Base-by-base conservation (phyloP, 2,113 vertebrate genomes). In the Oostethus manadensis region DNA sequence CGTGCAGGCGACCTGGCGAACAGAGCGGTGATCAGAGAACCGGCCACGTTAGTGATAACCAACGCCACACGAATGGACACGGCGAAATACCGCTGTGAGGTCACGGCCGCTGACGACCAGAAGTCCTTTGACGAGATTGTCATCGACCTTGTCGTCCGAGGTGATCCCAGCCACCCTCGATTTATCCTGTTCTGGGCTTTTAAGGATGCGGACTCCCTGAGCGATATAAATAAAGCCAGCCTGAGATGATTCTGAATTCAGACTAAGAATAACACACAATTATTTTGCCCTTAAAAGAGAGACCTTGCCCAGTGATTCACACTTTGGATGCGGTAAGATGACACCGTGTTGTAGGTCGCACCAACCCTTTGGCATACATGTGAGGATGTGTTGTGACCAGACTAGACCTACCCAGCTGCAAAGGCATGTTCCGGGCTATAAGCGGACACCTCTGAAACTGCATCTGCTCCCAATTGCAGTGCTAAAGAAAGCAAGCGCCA, bases 11-110 rank as follows among this genome's bases (percentile, higher is more conserved):
- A 93, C 56, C 82, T 96, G 78, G 89, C 62, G 18, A 91, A 88
- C 43, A 89, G 96, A 64, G 94, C 95, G 2, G 80, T 87, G 51
- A 88, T 99, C 17, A 72, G 91, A 66, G 91, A 93, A 60, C 88
- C 91, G 16, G 93, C 93, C 0, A 94, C 93, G 0, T 80, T 99
- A 63, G 70, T 93, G 62, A 98, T 99, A 16, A 89, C 85, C 54
- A 98, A 99, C 2, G 89, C 93, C 61, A 99, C 93, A 0, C 87
- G 96, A 18, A 90, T 74, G 5, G 96, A 99, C 79, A 93, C 92
- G 0, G 96, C 94, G 4, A 86, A 86, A 0, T 99, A 99, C 44
- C 93, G 96, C 67, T 99, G 96, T 10, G 96, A 99, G 66, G 96
- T 99, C 74, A 93, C 94, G 0, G 95, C 95, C 0, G 85, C 87